A percentile compares a stretch with the other conserved stretches of the same genome.
phyloP scores from a whole-genome alignment of 2,113 vertebrate genomes.

The Chaetodon trifascialis region DNA sequence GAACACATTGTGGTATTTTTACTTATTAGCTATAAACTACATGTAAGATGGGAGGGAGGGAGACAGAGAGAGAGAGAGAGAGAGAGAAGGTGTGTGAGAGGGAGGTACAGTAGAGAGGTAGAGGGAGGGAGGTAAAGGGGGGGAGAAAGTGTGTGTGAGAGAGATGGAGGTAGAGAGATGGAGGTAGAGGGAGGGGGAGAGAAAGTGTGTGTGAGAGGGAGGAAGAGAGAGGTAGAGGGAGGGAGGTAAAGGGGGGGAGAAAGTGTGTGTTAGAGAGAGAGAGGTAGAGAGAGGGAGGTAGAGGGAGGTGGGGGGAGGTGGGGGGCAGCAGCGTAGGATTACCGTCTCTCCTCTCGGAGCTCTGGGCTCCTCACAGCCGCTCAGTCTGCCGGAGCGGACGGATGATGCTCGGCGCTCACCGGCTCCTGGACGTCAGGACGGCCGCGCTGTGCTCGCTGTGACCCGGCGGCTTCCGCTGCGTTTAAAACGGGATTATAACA shows the following conservation, averaged over 20 bases:
- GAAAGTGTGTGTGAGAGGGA: no score
- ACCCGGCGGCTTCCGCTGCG: not conserved
- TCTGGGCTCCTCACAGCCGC: conserved; percentile 38
- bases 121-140: no score
- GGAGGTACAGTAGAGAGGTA: no score
- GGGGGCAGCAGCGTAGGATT: conserved; percentile 19
- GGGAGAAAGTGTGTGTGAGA: not conserved
- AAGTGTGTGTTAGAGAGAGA: no score
- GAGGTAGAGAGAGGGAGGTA: no score
- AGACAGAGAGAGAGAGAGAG: not conserved
- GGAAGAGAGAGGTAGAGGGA: no score
- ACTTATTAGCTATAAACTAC: no score
- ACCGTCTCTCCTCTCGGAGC: conserved; percentile 36
- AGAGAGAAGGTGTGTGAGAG: no score
- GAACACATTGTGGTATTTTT: no score
- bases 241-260: not conserved
- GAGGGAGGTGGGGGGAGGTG: not conserved
- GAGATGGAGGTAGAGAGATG: not conserved
- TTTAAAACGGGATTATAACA: conserved; percentile 54
- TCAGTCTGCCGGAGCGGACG: conserved; percentile 31
- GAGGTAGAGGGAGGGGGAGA: no score
- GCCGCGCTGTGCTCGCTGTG: not conserved
- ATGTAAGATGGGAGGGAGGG: not conserved
- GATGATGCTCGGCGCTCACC: conserved; percentile 38
- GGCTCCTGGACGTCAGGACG: conserved; percentile 14